phyloP scores from a whole-genome alignment of 2,797 vertebrate species.

The Hyperoplus immaculatus region DNA sequence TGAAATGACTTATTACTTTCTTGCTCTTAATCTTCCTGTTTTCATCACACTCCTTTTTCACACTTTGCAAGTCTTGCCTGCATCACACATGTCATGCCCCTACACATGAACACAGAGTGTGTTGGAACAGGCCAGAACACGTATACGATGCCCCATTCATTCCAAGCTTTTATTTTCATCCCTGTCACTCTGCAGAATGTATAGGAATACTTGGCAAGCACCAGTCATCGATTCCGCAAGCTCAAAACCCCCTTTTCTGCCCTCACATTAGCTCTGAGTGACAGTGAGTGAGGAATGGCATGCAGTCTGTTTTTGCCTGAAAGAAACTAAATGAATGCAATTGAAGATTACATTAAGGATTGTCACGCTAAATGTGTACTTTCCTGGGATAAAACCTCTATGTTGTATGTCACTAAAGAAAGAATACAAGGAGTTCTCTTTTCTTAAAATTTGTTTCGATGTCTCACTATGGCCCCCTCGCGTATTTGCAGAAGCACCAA shows the following conservation, averaged over 20 bases:
- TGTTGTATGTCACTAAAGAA: slow-evolving; percentile 23
- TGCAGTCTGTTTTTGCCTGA: slow-evolving; percentile 40
- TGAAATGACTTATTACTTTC: slow-evolving; percentile 31
- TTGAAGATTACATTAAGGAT: slow-evolving; percentile 57
- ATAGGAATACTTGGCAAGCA: slow-evolving; percentile 31
- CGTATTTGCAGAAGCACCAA: no score
- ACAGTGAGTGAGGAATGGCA: slow-evolving; percentile 39
- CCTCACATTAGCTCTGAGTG: slow-evolving; percentile 58
- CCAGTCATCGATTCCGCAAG: slow-evolving; percentile 15
- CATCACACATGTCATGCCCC: slow-evolving; percentile 54
- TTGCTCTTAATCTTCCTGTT: slow-evolving; percentile 30
- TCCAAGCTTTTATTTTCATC: slow-evolving; percentile 54
- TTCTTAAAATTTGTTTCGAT: no score
- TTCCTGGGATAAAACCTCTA: slow-evolving; percentile 34
- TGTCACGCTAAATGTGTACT: slow-evolving; percentile 27
- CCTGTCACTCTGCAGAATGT: slow-evolving; percentile 35
- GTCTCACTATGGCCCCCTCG: no score
- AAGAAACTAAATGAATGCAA: slow-evolving; percentile 70
- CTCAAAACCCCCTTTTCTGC: not conserved
- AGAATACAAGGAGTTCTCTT: not conserved
- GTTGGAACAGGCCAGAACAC: slow-evolving; percentile 64
- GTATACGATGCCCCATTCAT: slow-evolving; percentile 44
- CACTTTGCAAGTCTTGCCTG: slow-evolving; percentile 47
- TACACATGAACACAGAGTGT: slow-evolving; percentile 49
- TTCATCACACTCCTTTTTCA: slow-evolving; percentile 49